Evolutionary conservation across 2,888 invertebrate species (phyloP), one percentile per base, ranked within the genome.

Genomic region (Cerastis leucographa): DNA sequence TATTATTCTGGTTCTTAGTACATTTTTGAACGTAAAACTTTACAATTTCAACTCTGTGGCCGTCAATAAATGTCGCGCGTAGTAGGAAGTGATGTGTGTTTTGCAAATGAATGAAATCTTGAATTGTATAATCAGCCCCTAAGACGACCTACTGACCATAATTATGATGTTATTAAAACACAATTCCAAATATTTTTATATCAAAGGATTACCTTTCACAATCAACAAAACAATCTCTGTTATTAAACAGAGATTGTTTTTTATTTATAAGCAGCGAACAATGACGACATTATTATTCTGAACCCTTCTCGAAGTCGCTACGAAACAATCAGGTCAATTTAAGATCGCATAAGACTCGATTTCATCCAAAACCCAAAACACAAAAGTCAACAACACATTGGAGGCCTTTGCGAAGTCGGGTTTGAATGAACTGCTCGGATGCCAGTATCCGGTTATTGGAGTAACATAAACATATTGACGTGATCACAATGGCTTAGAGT

Each of bases 401-500:
- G 49, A 76, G 44, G 44, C 14, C 69, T 72, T 69, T 51, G 44
- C 0, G 42, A 82, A 74, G 44, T 78, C 66, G 46, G 25, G 68
- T 72, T 69, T 69, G 44, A 64, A 86, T 65, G 83, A 83, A 72
- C 44, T 56, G 22, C 61, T 68, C 56, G 74, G 77, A 85, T 73
- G 77, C 64, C 40, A 72, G 59, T 75, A 69, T 85, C 86, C 85
- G 73, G 82, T 84, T 85, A 86, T 84, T 80, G 81, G 76, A 84
- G 84, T 85, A 89, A 83, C 82, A 90, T 93, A 94, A 93, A 94
- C 93, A 93, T 89, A 90, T 89, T 88, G 89, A 91, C 89, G 85
- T 86, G 70, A 89, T 89, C 85, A 94, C 95, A 95, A 94, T 94
- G 91, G 93, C 85, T 86, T 87, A 86, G 88, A 88, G 89, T 89